These are phyloP conservation scores for Acanthiza pusilla DNA, from an alignment of 2,797 vertebrate genomes.

Conservation along the genomic window DNA sequence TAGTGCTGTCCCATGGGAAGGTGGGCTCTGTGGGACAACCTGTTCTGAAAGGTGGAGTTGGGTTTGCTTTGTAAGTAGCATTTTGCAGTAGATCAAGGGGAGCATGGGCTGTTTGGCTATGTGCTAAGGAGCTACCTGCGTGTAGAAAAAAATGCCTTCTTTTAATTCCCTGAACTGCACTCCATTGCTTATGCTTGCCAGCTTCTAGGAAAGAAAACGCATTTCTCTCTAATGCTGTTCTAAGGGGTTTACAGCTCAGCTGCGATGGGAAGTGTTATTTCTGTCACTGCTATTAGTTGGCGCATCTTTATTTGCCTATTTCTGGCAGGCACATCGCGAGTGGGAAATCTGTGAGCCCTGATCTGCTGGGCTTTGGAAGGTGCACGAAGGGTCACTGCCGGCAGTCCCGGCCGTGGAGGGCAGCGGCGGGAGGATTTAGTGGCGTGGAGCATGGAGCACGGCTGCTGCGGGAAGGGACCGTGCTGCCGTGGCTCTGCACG, in stretches of 20 bases:
- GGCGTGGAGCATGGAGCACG: neutral
- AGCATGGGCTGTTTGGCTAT: neutral
- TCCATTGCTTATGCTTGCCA: neutral
- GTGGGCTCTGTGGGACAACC: neutral
- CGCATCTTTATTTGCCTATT: neutral
- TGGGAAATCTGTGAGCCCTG: neutral
- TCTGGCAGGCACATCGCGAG: neutral
- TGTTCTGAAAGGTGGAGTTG: neutral
- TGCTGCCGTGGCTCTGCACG: neutral
- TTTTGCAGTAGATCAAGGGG: neutral
- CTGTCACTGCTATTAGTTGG: neutral
- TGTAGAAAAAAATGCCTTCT: accelerated
- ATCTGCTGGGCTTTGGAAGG: neutral
- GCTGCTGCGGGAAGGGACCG: neutral
- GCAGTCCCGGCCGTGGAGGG: neutral
- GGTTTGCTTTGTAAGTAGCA: neutral
- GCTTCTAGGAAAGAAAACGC: neutral
- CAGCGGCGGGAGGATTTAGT: neutral
- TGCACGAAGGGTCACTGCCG: neutral
- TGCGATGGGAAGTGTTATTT: neutral
- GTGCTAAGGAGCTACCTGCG: neutral
- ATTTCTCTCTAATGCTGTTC: neutral
- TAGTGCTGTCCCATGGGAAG: neutral
- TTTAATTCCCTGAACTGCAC: neutral
- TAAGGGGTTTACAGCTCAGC: neutral